Base-by-base conservation (phyloP, 1,140 invertebrate species). In the Philopotamus ludificatus region DNA sequence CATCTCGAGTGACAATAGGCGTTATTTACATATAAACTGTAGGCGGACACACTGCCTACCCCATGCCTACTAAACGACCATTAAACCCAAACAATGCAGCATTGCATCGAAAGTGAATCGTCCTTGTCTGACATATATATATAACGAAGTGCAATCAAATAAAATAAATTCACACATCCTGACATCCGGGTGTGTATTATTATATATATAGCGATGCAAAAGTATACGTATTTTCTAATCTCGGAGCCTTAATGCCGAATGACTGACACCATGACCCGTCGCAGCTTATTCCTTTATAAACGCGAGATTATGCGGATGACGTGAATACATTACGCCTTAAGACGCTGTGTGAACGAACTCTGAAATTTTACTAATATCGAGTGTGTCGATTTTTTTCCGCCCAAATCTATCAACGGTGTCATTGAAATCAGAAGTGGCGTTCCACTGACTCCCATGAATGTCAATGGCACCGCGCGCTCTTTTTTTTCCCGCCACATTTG, bases 1-100 rank as follows among this genome's bases (percentile, higher is more conserved):
- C 51, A 9, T 18, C 10, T 54, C 51, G 51, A 28, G 23, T 25
- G 20, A 25, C 51, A 54, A 54, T 25, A 18, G 20, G 51, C 23
- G 28, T 50, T n/a, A 25, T 23, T 23, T 34, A 57, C 28, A 34
- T 57, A 53, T 12, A 25, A 53, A 57, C 53, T 34, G 53, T 57
- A 15, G 53, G 53, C 53, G 28, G 9, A 34, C 26, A 25, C 53
- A 21, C 12, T 12, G 8, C 4, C 51, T 26, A 25, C 51, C 51
- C n/a, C 51, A 18, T 54, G 25, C 4, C 4, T 47, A 47, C 44
- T 47, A 47, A 47, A 47, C 18, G 44, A 16, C 44, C 15, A 47
- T 57, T 25, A 10, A 39, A 41, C 8, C 50, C 21, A 2, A 53
- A 53, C 22, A 53, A 28, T 26, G 50, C 10, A 15, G 22, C 15